These are phyloP conservation scores for Hyppa rectilinea DNA, from an alignment of 2,888 invertebrate species.

Conservation along the genomic window DNA sequence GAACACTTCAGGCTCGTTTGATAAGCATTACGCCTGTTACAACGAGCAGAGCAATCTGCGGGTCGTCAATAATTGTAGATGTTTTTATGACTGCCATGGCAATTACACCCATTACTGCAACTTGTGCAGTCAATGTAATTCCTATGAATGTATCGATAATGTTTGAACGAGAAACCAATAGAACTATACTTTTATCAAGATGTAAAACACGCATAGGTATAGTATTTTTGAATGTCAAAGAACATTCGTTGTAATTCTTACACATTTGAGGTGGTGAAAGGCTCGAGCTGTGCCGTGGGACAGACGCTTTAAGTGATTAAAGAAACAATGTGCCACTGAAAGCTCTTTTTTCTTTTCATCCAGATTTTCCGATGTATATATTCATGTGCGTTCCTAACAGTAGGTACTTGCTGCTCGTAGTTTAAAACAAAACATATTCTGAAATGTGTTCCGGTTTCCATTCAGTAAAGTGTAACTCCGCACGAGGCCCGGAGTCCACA, in stretches of 20 bases:
- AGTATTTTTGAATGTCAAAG: neutral
- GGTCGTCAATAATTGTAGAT: neutral
- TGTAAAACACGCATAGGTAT: neutral
- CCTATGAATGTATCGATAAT: neutral
- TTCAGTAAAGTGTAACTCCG: conserved; percentile 5
- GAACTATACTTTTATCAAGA: neutral
- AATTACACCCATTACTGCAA: neutral
- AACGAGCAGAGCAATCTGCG: neutral
- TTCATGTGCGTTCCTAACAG: neutral
- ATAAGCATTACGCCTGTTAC: conserved; percentile 10
- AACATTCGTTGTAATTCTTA: neutral
- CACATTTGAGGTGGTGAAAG: neutral
- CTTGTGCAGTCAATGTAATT: neutral
- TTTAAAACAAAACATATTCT: conserved; percentile 5
- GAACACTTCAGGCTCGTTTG: neutral
- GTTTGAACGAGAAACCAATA: neutral
- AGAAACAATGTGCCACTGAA: neutral
- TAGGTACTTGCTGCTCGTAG: neutral
- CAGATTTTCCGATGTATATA: neutral
- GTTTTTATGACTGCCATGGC: neutral
- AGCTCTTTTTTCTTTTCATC: neutral
- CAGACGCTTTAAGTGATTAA: neutral
- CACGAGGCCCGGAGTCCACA: conserved; percentile 5
- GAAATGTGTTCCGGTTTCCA: conserved; percentile 17
- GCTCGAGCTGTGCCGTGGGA: neutral